Percentiles rank a stretch among this genome's conserved stretches.
Conservation (phyloP, 2,113 vertebrate genomes). For the Lepisosteus oculatus region DNA sequence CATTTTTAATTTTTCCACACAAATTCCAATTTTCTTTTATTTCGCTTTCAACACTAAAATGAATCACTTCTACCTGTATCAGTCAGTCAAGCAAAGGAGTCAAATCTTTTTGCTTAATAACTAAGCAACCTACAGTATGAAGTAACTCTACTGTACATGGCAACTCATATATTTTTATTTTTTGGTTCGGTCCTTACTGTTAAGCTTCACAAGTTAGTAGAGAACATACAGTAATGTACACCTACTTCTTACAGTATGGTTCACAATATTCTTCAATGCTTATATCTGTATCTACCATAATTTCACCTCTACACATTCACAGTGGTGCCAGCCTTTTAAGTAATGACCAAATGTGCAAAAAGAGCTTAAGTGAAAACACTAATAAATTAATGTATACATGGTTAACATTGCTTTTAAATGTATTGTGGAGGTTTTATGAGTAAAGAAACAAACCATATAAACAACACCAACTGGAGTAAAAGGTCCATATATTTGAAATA, state of each 20-base stretch:
- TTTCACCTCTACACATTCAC: not conserved
- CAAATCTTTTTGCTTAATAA: too few species aligned
- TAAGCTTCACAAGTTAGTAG: conserved; percentile 2
- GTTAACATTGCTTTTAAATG: conserved; percentile 10
- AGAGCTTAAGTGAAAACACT: not conserved
- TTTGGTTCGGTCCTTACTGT: too few species aligned
- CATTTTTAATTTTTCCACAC: too few species aligned
- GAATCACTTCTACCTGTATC: too few species aligned
- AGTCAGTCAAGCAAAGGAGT: too few species aligned
- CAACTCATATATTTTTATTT: too few species aligned
- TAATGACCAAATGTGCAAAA: not conserved
- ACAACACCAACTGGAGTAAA: not conserved
- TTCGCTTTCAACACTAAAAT: too few species aligned
- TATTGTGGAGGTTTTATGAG: not conserved
- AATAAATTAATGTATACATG: not conserved
- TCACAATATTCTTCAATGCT: not conserved
- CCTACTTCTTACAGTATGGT: not conserved
- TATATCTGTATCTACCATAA: not conserved
- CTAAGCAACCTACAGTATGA: too few species aligned
- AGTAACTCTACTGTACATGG: too few species aligned
- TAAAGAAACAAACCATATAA: not conserved
- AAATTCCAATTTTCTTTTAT: too few species aligned
- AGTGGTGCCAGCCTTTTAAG: not conserved
- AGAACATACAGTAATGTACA: not conserved
- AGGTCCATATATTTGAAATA: not conserved